Percentiles rank a stretch among this genome's conserved stretches.
Conservation (phyloP, 2,797 vertebrate species). For the Thamnophis elegans region DNA sequence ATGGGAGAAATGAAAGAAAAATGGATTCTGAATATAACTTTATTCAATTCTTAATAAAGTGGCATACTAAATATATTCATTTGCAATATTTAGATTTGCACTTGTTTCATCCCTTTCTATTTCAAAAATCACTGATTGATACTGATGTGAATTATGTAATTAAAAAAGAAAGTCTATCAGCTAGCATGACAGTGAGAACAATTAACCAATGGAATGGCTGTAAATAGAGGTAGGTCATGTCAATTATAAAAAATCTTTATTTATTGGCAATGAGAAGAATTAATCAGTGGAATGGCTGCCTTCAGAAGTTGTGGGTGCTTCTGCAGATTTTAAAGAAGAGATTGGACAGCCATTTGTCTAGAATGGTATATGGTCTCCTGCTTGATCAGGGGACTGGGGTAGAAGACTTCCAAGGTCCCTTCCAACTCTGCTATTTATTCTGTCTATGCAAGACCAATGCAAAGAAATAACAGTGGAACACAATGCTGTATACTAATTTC, state of each 20-base stretch:
- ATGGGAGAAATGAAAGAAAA: background rate
- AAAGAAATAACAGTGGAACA: background rate
- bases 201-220: no score
- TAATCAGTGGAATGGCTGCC: no score
- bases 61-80: background rate
- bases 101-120: background rate
- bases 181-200: no score
- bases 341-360: background rate
- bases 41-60: background rate
- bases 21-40: background rate
- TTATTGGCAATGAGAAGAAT: background rate
- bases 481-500: background rate
- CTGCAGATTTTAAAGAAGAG: background rate
- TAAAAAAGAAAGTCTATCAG: background rate
- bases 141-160: background rate
- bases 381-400: background rate
- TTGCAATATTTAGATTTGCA: background rate
- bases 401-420: background rate
- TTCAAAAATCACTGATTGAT: background rate
- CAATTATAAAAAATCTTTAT: background rate
- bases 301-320: no score
- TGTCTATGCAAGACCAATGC: background rate
- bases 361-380: background rate
- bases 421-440: background rate
- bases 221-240: background rate